Conservation (phyloP, 2,113 vertebrate species). For the Tyto alba region DNA sequence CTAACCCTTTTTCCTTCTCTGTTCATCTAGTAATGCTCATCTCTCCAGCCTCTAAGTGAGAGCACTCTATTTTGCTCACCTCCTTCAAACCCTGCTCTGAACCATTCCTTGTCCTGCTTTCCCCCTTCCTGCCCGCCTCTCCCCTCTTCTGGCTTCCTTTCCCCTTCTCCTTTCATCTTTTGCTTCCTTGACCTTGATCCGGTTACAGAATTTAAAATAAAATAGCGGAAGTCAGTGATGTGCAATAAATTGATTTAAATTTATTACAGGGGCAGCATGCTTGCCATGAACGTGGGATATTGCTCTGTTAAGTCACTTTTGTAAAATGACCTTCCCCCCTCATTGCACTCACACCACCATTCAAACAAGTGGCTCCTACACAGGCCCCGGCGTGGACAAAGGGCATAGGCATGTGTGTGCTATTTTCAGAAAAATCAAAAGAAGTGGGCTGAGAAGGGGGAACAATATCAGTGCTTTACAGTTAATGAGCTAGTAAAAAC, state of each 20-base stretch:
- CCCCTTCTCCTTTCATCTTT: slow-evolving; percentile 25
- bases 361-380: slow-evolving; percentile 5
- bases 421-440: background rate
- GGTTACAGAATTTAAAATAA: slow-evolving; percentile 9
- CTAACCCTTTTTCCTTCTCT: background rate
- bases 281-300: background rate
- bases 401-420: accelerated
- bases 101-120: background rate
- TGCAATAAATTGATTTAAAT: slow-evolving; percentile 14
- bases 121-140: background rate
- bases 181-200: slow-evolving; percentile 47
- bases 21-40: background rate
- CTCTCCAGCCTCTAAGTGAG: background rate
- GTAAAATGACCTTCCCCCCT: background rate
- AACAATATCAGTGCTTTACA: background rate
- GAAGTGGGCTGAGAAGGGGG: background rate
- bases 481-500: background rate
- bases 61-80: background rate
- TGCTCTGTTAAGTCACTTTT: background rate
- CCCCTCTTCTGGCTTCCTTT: background rate
- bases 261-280: background rate
- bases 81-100: background rate
- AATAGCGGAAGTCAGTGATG: background rate
- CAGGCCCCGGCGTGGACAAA: background rate
- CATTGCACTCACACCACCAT: background rate